Base-by-base conservation (phyloP, 2,888 invertebrate genomes). In the Parelbella ahira region DNA sequence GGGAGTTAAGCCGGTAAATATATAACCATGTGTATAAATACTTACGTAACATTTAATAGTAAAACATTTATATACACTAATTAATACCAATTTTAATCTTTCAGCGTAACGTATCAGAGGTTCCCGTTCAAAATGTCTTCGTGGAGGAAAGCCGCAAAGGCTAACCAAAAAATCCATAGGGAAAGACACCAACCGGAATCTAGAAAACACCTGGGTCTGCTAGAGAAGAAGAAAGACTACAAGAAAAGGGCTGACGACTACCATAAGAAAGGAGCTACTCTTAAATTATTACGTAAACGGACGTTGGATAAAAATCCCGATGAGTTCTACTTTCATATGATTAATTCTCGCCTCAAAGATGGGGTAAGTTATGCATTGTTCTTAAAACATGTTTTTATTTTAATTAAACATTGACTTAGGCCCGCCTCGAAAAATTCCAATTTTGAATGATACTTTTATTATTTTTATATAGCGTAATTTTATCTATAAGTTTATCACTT, bases 291-390 rank as follows among this genome's bases (percentile, higher is more conserved):
- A 37, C 91, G 93, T 43, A 93, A 93, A 69, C 91, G 95, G 45
- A 98, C 97, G 0, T 80, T 96, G 10, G 94, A 97, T 67, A 95
- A 93, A 71, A 99, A 99, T 87, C 97, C 98, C 0, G 98, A 99
- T 92, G 99, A 99, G 75, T 99, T 98, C 82, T 96, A 98, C 74
- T 97, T 96, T 83, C 97, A 98, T 68, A 99, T 99, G 98, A 91
- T 97, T 43, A 97, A 96, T 70, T 94, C 97, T 0, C 92, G 92
- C 73, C 78, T 94, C 0, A 87, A 88, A 46, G 75, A 89, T 60
- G 91, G 90, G 58, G 88, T 88, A 53, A 77, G 79, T 55, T 9
- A 5, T 19, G 8, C 10, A 10, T 18, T 7, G 12, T 53, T 55
- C 4, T 15, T 15, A n/a, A n/a, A n/a, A n/a, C n/a, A n/a, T n/a